phyloP scores from a whole-genome alignment of 2,888 invertebrate genomes.

The Cheilosia vulpina region DNA sequence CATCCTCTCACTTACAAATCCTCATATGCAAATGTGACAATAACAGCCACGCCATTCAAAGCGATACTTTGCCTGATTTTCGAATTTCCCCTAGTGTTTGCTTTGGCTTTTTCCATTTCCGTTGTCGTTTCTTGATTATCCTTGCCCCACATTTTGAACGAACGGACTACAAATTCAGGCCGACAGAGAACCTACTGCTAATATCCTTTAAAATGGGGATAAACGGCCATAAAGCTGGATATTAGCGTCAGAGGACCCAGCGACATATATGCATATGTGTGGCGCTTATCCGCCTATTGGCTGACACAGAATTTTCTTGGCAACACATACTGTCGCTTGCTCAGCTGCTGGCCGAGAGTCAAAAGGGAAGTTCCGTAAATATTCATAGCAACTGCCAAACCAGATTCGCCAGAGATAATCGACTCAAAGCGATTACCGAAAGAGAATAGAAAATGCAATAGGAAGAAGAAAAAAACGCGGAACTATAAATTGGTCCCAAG shows the following conservation, averaged over 20 bases:
- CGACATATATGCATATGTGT: slow-evolving; percentile 26
- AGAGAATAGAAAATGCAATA: neutral
- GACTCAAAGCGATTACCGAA: neutral
- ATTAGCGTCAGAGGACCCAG: slow-evolving; percentile 26
- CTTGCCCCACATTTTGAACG: slow-evolving; percentile 9
- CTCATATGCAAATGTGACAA: slow-evolving; percentile 30
- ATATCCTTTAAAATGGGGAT: slow-evolving; percentile 52
- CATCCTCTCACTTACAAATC: slow-evolving; percentile 1
- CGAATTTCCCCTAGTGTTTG: neutral
- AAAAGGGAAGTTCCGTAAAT: slow-evolving; percentile 37
- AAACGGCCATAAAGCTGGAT: slow-evolving; percentile 37
- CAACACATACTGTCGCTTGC: slow-evolving; percentile 36
- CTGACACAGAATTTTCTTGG: slow-evolving; percentile 56
- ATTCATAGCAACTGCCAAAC: slow-evolving; percentile 48
- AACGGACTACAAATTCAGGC: neutral
- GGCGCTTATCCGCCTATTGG: slow-evolving; percentile 19
- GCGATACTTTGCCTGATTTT: slow-evolving; percentile 4
- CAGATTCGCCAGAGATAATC: slow-evolving; percentile 8
- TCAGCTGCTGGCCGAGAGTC: slow-evolving; percentile 48
- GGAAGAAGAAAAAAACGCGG: neutral
- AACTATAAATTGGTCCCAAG: slow-evolving; percentile 58
- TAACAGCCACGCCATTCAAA: neutral
- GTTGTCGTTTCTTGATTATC: slow-evolving; percentile 6
- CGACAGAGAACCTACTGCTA: slow-evolving; percentile 13
- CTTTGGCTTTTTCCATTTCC: neutral